Percentiles rank a stretch among this genome's conserved stretches.
These are phyloP conservation scores for Allobates femoralis DNA, from an alignment of 2,797 vertebrate species.

Conservation along the genomic window DNA sequence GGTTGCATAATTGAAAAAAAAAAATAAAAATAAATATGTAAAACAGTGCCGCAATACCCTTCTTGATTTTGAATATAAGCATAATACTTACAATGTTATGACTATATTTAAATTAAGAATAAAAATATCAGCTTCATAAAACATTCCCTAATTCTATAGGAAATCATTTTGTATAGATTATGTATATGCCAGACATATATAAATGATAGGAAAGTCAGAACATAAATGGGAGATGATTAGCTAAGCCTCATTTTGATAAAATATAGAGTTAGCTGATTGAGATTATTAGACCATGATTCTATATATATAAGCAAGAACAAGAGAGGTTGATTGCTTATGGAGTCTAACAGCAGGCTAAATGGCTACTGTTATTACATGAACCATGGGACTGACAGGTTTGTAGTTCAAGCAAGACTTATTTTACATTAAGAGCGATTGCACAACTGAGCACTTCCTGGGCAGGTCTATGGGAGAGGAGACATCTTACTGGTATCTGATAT, in stretches of 20 bases:
- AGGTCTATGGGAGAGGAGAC: neutral
- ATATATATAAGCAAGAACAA: slow-evolving; percentile 16
- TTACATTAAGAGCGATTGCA: neutral
- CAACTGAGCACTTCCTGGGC: neutral
- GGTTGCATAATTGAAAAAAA: neutral
- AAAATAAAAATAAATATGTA: neutral
- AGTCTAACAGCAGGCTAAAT: neutral
- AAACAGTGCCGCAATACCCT: too few species aligned
- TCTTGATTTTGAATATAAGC: neutral
- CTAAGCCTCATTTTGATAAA: slow-evolving; percentile 5
- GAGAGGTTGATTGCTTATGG: slow-evolving; percentile 8
- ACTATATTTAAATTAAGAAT: neutral
- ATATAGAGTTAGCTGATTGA: slow-evolving; percentile 21
- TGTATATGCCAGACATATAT: neutral
- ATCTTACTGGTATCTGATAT: neutral
- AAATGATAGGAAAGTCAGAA: neutral
- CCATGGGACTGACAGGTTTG: neutral
- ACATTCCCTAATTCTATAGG: neutral
- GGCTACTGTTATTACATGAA: slow-evolving; percentile 4
- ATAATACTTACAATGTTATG: neutral
- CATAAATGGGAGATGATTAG: slow-evolving; percentile 20
- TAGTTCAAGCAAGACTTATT: neutral
- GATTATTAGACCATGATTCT: slow-evolving; percentile 17
- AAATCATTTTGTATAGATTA: neutral
- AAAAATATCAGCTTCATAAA: neutral